Conservation (phyloP, 2,797 vertebrate genomes). For the Sebastes trivittatus region DNA sequence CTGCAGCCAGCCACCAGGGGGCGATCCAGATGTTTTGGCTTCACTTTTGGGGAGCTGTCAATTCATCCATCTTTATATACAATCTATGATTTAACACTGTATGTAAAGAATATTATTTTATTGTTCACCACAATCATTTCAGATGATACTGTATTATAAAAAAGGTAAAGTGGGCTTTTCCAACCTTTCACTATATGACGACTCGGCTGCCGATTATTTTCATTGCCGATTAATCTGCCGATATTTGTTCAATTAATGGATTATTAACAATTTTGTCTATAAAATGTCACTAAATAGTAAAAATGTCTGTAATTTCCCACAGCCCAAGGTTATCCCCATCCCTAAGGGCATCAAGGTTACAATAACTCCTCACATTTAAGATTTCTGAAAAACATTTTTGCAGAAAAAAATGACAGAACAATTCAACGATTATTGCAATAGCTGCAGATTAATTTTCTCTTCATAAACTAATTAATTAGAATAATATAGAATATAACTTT, state of each 20-base stretch:
- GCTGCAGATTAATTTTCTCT: neutral
- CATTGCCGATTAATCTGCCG: neutral
- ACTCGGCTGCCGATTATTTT: neutral
- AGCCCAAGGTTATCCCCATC: neutral
- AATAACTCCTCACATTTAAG: neutral
- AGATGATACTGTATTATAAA: no score
- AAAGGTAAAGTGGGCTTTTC: neutral
- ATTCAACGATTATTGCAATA: no score
- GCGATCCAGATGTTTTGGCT: no score
- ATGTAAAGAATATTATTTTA: neutral
- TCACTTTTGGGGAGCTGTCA: no score
- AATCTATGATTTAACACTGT: neutral
- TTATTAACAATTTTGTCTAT: neutral
- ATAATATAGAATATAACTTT: neutral
- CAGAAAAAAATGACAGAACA: neutral
- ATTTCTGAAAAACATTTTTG: neutral
- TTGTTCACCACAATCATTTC: neutral
- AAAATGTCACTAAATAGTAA: neutral
- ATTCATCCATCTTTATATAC: no score
- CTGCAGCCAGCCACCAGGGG: no score
- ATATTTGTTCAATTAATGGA: no score
- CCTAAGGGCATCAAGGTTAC: neutral
- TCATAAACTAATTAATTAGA: neutral
- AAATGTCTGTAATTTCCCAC: neutral
- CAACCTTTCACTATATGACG: neutral